Evolutionary conservation across 1,140 invertebrate genomes (phyloP).

Genomic region (Macrobrachium nipponense): DNA sequence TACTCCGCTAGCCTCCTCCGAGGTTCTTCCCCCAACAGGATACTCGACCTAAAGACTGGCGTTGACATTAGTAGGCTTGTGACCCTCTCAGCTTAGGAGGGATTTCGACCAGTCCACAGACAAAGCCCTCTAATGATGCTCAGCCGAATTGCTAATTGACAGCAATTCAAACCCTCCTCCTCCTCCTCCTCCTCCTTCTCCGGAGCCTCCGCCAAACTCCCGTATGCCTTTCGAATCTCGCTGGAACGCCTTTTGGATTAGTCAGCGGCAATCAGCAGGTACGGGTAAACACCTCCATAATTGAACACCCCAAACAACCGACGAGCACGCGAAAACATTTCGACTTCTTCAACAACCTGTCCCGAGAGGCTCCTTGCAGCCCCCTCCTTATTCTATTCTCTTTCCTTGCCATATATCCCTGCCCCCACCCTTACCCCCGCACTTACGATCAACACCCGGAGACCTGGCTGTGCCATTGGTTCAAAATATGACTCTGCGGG

Average conservation of each 20-base stretch:
- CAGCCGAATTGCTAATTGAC: constrained; percentile 48
- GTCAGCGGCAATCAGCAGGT: background rate
- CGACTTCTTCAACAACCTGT: constrained; percentile 14
- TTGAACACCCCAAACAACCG: background rate
- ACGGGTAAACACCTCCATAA: no score
- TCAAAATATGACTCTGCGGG: constrained; percentile 56
- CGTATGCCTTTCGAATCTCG: no score
- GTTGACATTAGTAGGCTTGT: constrained; percentile 50
- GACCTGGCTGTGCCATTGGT: constrained; percentile 34
- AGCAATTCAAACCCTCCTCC: constrained; percentile 16
- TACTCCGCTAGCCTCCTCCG: no score
- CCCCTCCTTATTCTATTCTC: no score
- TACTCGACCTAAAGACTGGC: constrained; percentile 10
- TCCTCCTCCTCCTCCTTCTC: background rate
- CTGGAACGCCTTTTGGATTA: no score
- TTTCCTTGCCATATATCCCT: no score
- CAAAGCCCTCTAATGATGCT: constrained; percentile 53
- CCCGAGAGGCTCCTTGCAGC: background rate
- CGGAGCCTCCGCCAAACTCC: background rate
- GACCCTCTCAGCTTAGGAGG: constrained; percentile 46
- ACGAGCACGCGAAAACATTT: constrained; percentile 1
- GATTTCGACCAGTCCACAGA: constrained; percentile 42
- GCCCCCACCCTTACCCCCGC: background rate
- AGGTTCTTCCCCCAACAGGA: background rate
- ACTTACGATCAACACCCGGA: constrained; percentile 41